Evolutionary conservation across 1,140 invertebrate species (phyloP).

Genomic region (Diorhabda sublineata): DNA sequence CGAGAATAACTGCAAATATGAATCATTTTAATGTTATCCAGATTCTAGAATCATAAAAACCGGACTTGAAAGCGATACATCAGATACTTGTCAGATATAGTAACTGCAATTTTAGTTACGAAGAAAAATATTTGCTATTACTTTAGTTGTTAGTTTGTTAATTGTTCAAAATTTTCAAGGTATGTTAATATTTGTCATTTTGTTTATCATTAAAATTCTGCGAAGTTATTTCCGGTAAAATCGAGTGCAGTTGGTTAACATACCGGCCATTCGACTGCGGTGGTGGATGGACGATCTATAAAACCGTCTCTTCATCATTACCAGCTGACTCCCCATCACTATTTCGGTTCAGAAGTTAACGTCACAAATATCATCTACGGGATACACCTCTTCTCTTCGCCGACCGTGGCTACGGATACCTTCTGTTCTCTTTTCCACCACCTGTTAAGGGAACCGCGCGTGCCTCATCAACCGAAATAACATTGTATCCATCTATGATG

Average conservation of each 20-base stretch:
- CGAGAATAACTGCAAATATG: no score
- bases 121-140: no score
- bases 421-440: constrained; percentile 12
- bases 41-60: no score
- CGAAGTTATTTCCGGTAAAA: background rate
- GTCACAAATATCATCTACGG: background rate
- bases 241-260: background rate
- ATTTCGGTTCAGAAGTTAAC: constrained; percentile 2
- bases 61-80: no score
- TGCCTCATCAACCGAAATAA: constrained; percentile 7
- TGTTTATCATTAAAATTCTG: no score
- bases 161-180: no score
- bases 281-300: background rate
- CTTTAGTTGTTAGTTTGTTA: no score
- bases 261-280: background rate
- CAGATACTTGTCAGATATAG: no score
- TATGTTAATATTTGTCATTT: no score
- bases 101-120: no score
- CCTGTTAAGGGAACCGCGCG: constrained; percentile 15
- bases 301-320: background rate
- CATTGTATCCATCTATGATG: background rate
- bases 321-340: background rate
- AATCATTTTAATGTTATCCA: no score
- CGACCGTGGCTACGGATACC: background rate
- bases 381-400: background rate